Percentiles rank a stretch among this genome's conserved stretches.
Conservation (phyloP, 2,888 invertebrate genomes). For the Oxycera nigricornis region DNA sequence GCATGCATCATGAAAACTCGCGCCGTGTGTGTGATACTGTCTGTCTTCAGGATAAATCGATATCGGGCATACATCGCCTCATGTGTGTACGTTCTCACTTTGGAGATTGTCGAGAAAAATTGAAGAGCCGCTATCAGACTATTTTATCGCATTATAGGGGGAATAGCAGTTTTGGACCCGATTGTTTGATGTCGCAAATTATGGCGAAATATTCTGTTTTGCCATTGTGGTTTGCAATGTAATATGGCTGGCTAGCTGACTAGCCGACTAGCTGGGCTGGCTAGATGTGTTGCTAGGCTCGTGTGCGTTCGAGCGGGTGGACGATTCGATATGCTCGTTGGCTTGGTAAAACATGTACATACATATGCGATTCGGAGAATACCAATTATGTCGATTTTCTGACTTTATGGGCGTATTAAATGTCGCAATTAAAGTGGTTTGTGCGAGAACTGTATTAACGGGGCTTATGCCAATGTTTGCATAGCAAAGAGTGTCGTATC, state of each 20-base stretch:
- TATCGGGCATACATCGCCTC: background rate
- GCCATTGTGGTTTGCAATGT: background rate
- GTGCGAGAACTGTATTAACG: slow-evolving; percentile 8
- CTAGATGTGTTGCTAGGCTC: too few species aligned
- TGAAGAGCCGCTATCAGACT: slow-evolving; percentile 27
- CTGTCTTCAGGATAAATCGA: slow-evolving; percentile 33
- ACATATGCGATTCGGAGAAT: background rate
- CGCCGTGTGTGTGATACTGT: slow-evolving; percentile 4
- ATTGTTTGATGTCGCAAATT: slow-evolving; percentile 36
- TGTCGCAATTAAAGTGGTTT: slow-evolving; percentile 20
- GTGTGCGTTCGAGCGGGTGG: background rate
- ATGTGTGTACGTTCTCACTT: slow-evolving; percentile 4
- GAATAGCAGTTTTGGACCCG: slow-evolving; percentile 17
- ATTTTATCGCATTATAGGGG: slow-evolving; percentile 29
- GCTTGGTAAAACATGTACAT: background rate
- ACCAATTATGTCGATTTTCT: slow-evolving; percentile 15
- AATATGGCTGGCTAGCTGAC: background rate
- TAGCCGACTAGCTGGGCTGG: background rate
- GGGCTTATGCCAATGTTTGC: slow-evolving; percentile 2
- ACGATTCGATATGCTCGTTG: slow-evolving; percentile 18
- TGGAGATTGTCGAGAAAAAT: slow-evolving; percentile 16
- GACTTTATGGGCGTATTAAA: slow-evolving; percentile 19
- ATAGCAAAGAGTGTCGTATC: background rate
- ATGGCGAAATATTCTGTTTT: slow-evolving; percentile 20
- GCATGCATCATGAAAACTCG: background rate